These are phyloP conservation scores for Neomorphus geoffroyi DNA, from an alignment of 2,797 vertebrate genomes.

Conservation along the genomic window DNA sequence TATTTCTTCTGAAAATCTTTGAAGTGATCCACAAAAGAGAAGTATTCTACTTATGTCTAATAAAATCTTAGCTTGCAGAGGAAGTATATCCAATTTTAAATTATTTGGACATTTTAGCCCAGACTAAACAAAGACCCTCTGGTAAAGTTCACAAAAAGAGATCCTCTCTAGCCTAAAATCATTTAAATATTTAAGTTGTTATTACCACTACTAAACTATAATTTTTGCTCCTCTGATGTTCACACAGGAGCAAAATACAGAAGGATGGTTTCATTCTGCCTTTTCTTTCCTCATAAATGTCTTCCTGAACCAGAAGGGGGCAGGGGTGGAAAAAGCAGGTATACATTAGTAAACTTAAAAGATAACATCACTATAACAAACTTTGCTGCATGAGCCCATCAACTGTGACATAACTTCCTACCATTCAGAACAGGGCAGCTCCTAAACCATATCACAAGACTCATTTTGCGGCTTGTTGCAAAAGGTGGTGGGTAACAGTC, in stretches of 20 bases:
- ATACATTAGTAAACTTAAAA: not conserved
- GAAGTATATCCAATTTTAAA: not conserved
- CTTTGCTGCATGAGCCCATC: not conserved
- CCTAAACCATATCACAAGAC: not conserved
- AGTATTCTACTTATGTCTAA: not conserved
- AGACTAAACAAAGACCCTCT: not conserved
- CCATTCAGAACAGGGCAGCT: not conserved
- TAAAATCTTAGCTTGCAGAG: not conserved
- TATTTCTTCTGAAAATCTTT: not conserved
- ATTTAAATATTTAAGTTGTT: not conserved
- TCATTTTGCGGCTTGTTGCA: not conserved
- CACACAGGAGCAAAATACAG: not conserved
- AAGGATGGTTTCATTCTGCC: not conserved
- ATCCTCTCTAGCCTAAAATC: not conserved
- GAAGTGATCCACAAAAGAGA: not conserved
- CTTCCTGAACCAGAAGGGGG: not conserved
- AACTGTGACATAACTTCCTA: not conserved
- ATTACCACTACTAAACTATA: not conserved
- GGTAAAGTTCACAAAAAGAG: not conserved
- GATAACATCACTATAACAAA: not conserved
- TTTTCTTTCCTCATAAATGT: not conserved
- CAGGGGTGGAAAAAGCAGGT: not conserved
- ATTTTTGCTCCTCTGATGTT: not conserved
- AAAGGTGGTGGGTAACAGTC: not conserved
- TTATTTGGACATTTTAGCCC: not conserved